A percentile compares a stretch with the other conserved stretches of the same genome.
phyloP scores from a whole-genome alignment of 2,113 vertebrate genomes.

The Mixornis gularis region DNA sequence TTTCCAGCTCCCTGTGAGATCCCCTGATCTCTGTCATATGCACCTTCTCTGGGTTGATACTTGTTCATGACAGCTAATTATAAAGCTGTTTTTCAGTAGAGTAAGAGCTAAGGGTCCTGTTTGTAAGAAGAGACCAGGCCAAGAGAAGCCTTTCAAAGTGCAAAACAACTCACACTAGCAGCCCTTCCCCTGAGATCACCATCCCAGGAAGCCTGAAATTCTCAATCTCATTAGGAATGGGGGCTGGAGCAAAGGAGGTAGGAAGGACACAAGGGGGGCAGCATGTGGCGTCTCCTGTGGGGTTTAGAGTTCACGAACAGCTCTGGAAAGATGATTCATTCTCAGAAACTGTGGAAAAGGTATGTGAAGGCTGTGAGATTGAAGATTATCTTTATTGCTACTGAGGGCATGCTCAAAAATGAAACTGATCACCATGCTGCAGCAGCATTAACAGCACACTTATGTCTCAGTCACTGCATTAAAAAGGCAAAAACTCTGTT shows the following conservation, averaged over 20 bases:
- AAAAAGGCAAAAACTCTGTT: neutral
- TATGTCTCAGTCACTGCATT: neutral
- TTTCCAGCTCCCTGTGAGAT: neutral
- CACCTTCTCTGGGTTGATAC: neutral
- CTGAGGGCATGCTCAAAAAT: neutral
- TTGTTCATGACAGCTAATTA: neutral
- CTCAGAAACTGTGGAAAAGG: neutral
- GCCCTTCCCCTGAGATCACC: neutral
- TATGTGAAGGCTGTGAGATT: neutral
- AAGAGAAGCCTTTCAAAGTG: neutral
- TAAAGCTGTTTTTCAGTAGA: neutral
- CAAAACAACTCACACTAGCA: neutral
- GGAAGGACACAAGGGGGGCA: neutral
- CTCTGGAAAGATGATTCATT: neutral
- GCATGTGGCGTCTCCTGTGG: rapidly evolving
- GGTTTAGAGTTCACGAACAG: neutral
- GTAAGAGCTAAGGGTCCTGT: neutral
- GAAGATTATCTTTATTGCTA: neutral
- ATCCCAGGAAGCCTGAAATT: neutral
- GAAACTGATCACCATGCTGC: neutral
- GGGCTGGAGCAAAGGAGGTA: neutral
- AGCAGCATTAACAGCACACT: rapidly evolving
- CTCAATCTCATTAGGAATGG: neutral
- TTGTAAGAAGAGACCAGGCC: neutral
- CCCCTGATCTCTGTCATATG: neutral